These are phyloP conservation scores for Trachelus stipa DNA, from an alignment of 2,888 invertebrate species.

Conservation along the genomic window DNA sequence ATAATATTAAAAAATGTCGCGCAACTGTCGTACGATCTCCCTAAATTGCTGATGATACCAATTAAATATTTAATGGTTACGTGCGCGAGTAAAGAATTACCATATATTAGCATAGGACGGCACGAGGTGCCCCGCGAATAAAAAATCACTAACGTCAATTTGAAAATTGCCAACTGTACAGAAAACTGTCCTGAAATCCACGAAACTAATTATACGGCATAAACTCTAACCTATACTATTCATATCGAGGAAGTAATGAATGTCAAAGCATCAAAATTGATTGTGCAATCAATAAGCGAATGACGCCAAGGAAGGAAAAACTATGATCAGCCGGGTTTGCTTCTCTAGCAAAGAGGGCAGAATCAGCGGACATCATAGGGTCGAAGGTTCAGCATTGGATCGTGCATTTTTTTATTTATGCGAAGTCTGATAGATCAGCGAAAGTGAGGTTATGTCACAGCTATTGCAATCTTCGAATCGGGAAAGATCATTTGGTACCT, in stretches of 20 bases:
- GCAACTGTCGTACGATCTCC: constrained; percentile 1
- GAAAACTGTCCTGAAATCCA: neutral
- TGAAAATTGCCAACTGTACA: neutral
- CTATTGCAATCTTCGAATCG: constrained; percentile 25
- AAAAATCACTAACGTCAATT: neutral
- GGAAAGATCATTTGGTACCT: constrained; percentile 28
- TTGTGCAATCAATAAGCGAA: neutral
- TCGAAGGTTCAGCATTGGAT: constrained; percentile 18
- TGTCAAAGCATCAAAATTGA: neutral
- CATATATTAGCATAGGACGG: neutral
- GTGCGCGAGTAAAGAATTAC: neutral
- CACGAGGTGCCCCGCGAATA: neutral
- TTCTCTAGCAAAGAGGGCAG: neutral
- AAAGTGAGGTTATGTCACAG: constrained; percentile 50
- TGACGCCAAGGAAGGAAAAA: neutral
- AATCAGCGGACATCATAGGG: constrained; percentile 14
- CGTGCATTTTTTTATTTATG: constrained; percentile 37
- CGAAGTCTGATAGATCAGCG: constrained; percentile 52
- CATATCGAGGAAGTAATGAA: neutral
- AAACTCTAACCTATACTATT: neutral
- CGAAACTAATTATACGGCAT: neutral
- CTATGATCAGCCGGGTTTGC: neutral
- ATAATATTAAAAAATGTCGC: neutral
- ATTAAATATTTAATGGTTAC: constrained; percentile 39
- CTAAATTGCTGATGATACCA: constrained; percentile 34